Base-by-base conservation (phyloP, 1,140 invertebrate species). In the Zaprionus camerounensis region DNA sequence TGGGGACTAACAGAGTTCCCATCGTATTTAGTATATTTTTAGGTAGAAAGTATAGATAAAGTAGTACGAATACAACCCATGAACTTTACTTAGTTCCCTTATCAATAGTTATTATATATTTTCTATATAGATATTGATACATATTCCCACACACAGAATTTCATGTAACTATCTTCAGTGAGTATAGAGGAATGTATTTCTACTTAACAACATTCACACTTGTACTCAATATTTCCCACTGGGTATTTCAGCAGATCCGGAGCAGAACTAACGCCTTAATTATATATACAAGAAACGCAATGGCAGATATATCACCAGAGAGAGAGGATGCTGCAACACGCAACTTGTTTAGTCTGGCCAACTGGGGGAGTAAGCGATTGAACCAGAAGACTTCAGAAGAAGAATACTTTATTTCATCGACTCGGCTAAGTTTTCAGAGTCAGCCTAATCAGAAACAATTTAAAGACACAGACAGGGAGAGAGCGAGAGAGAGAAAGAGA, bases 371-470 rank as follows among this genome's bases (percentile, higher is more conserved):
- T 26, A 36, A 61, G 20, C 11, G 5, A 24, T 24, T 31, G 68
- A 41, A 7, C 3, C 31, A 11, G 41, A 59, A 36, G 68, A 66
- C 49, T 64, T 63, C 6, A 7, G 7, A 9, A 31, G 28, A 31
- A 11, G 41, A 59, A 36, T 64, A 66, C 55, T 64, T 63, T 56
- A 59, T 62, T 41, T 63, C 65, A 59, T 62, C 24, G 44, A 61
- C 57, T 44, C 24, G 26, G 55, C 51, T 67, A 9, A 7, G 28
- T 9, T 31, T 31, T 7, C 41, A 17, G 41, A 46, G n/a, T 46
- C n/a, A 9, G n/a, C 6, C 84, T 80, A 83, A 87, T 88, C 84
- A 87, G 81, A 83, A 87, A 88, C 78, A 78, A 88, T 87, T 86
- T 76, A 65, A 63, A 76, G 69, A 31, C 70, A 71, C 71, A 17